Evolutionary conservation across 2,888 invertebrate genomes (phyloP).

Genomic region (Pharmacophagus antenor): DNA sequence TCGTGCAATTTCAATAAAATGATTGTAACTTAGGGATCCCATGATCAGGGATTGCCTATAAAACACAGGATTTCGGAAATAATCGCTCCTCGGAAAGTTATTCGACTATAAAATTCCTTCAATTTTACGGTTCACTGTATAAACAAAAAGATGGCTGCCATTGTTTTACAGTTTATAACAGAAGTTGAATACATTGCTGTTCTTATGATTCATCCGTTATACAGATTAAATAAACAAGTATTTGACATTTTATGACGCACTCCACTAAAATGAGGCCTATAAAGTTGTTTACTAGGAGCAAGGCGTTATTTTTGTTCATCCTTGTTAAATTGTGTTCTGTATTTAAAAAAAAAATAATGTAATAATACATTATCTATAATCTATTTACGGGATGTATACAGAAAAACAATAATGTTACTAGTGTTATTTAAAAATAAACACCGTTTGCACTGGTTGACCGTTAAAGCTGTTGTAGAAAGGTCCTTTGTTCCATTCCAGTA

Average conservation of each 20-base stretch:
- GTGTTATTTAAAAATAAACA: too few species aligned
- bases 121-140: slow-evolving; percentile 25
- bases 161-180: slow-evolving; percentile 19
- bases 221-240: slow-evolving; percentile 5
- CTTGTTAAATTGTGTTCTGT: not conserved
- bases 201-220: slow-evolving; percentile 7
- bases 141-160: slow-evolving; percentile 15
- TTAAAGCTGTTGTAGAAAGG: too few species aligned
- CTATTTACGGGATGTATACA: too few species aligned
- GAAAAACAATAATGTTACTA: too few species aligned
- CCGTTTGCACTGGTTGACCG: too few species aligned
- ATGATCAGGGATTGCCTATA: slow-evolving; percentile 24
- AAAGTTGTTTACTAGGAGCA: slow-evolving; percentile 7
- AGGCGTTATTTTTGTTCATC: not conserved
- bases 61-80: slow-evolving; percentile 23
- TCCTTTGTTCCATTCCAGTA: too few species aligned
- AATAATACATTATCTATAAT: too few species aligned
- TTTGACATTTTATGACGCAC: slow-evolving; percentile 10
- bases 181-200: slow-evolving; percentile 9
- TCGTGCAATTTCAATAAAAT: slow-evolving; percentile 13
- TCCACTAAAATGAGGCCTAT: slow-evolving; percentile 2
- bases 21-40: slow-evolving; percentile 20
- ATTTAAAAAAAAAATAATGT: too few species aligned
- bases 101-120: slow-evolving; percentile 26
- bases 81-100: slow-evolving; percentile 23